Percentiles rank a stretch among this genome's conserved stretches.
These are phyloP conservation scores for Cosmia trapezina DNA, from an alignment of 2,888 invertebrate species.

Conservation along the genomic window DNA sequence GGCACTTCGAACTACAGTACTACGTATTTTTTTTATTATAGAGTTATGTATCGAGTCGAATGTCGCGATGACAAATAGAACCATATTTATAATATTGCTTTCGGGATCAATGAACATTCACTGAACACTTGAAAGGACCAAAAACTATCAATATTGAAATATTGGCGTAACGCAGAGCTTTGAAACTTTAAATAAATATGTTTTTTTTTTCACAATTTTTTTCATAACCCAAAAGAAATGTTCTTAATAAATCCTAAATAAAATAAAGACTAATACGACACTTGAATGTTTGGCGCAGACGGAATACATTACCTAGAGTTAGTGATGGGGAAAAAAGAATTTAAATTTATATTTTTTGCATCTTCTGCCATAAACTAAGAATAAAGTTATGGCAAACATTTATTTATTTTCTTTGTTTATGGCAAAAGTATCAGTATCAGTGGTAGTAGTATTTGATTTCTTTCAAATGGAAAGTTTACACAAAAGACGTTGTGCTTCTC, in stretches of 20 bases:
- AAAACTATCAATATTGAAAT: constrained; percentile 42
- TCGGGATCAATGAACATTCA: constrained; percentile 50
- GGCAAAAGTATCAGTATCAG: no score
- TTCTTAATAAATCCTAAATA: background rate
- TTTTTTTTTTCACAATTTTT: constrained; percentile 25
- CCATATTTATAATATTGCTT: constrained; percentile 40
- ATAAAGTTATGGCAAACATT: background rate
- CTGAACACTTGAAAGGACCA: constrained; percentile 38
- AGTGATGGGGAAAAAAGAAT: background rate
- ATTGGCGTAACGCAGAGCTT: constrained; percentile 31
- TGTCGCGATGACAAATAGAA: constrained; percentile 45
- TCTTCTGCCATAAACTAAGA: background rate
- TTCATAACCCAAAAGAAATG: constrained; percentile 1
- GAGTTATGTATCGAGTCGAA: constrained; percentile 10
- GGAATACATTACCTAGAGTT: background rate
- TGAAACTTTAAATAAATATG: constrained; percentile 30
- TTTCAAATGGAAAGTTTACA: background rate
- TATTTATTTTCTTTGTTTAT: background rate
- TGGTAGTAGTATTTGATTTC: background rate
- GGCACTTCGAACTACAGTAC: background rate
- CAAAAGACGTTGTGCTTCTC: background rate
- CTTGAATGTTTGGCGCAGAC: constrained; percentile 7
- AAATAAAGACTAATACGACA: background rate
- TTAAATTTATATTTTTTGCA: background rate
- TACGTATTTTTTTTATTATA: background rate